phyloP scores from a whole-genome alignment of 2,888 invertebrate species.

The Salpingus planirostris region DNA sequence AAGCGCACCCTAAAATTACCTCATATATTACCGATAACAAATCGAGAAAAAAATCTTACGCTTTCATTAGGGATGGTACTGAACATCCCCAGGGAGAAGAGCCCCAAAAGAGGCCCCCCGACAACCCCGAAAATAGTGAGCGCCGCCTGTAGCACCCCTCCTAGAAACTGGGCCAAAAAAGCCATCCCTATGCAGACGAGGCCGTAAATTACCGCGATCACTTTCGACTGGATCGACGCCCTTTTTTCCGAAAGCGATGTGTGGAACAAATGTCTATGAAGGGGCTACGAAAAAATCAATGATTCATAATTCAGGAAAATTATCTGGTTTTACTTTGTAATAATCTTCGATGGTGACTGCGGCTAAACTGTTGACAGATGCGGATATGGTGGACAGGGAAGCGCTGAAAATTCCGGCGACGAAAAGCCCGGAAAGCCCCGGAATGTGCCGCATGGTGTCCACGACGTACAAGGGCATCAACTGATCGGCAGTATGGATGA shows the following conservation, averaged over 20 bases:
- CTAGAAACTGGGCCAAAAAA: slow-evolving; percentile 72
- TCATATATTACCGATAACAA: neutral
- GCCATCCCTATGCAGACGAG: slow-evolving; percentile 69
- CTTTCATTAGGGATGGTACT: slow-evolving; percentile 62
- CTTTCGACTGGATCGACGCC: slow-evolving; percentile 51
- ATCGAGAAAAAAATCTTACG: slow-evolving; percentile 36
- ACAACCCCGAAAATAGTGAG: slow-evolving; percentile 80
- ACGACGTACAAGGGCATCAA: slow-evolving; percentile 72
- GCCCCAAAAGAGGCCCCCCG: slow-evolving; percentile 77
- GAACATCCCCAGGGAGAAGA: slow-evolving; percentile 82
- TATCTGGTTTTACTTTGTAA: slow-evolving; percentile 54
- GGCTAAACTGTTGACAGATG: slow-evolving; percentile 81
- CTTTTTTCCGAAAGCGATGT: slow-evolving; percentile 36
- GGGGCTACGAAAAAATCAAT: slow-evolving; percentile 33
- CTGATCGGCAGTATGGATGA: slow-evolving; percentile 63
- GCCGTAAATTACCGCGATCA: slow-evolving; percentile 66
- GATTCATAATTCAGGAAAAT: no score
- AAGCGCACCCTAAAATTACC: slow-evolving; percentile 55
- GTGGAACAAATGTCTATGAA: slow-evolving; percentile 34
- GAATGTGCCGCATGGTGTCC: slow-evolving; percentile 60
- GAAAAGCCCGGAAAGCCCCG: slow-evolving; percentile 81
- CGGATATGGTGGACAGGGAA: slow-evolving; percentile 84
- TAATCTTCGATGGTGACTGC: slow-evolving; percentile 85
- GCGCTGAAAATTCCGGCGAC: slow-evolving; percentile 89
- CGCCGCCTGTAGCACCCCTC: slow-evolving; percentile 80